Evolutionary conservation across 2,113 vertebrate species (phyloP), one percentile per base, ranked within the genome.

Genomic region (Pteruthius melanotis): DNA sequence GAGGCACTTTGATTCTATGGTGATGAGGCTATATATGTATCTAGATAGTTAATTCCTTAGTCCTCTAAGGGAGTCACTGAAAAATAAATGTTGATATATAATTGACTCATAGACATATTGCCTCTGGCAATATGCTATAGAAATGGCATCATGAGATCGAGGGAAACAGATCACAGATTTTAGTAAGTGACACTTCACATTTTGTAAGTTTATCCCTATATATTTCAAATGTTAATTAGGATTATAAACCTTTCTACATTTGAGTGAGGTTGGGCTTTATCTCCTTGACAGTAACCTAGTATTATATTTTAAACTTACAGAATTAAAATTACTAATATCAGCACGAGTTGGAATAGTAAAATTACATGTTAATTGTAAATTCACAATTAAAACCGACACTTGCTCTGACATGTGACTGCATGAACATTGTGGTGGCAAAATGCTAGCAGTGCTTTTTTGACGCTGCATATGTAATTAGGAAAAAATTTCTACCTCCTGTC

Each of bases 331-430:
- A 81, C 59, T 95, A 93, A 90, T 96, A 95, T 90, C 78, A 89
- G 71, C 87, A 83, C 87, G 92, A 91, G 56, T 10, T 89, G 52
- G 40, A 96, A 89, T 79, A 94, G 87, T 89, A 95, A 96, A 96
- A 94, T 94, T 96, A 35, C 45, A 94, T 94, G 95, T 89, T 97
- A 97, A 97, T 97, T 97, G 94, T 95, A 98, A 97, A 97, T 95
- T 97, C 83, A 91, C 54, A 76, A 83, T 97, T 97, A 96, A 94
- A 97, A 82, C 45, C 2, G 56, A 93, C 95, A 97, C 94, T 96
- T 96, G 87, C 89, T 95, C 81, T 97, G 95, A 97, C 95, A 96
- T 74, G 93, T 94, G 94, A 96, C 90, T 97, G 60, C 89, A 70
- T 57, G 91, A 97, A 72, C 64, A 88, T 63, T 61, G 87, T 80